Evolutionary conservation across 2,888 invertebrate genomes (phyloP), one percentile per base, ranked within the genome.

Genomic region (Chorisops tibialis): DNA sequence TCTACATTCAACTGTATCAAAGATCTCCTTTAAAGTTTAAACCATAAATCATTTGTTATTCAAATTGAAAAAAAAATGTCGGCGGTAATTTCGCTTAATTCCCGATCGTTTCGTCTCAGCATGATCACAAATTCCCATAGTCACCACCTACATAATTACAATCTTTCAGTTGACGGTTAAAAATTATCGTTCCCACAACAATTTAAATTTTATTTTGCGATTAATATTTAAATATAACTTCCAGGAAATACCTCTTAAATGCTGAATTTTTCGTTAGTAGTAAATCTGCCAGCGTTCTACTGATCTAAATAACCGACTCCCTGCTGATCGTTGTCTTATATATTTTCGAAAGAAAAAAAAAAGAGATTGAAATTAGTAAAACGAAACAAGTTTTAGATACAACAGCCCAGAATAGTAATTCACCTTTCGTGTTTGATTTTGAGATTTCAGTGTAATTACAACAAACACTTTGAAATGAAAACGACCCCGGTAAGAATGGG

Each of bases 391-490:
- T 22, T 22, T 48, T n/a, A n/a, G 48, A 21, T 11, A 12, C 45
- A n/a, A 5, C 14, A 6, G 41, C 9, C 16, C 45, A 21, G 54
- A 41, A 54, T 45, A 43, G 45, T 45, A 45, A 56, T 56, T 56
- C 56, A 56, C 56, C 56, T 56, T 56, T 56, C 56, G 56, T 56
- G 56, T 56, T 56, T 45, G 19, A 56, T 56, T 56, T 56, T 56
- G 56, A 56, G 43, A 45, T 56, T 56, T 30, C 16, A 45, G 56
- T 56, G 30, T 35, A 37, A 56, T 56, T 30, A 24, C 43, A 16
- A 18, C 21, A 30, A 9, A 30, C 30, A 30, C 9, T n/a, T n/a
- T n/a, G n/a, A n/a, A n/a, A n/a, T n/a, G n/a, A n/a, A n/a, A n/a
- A n/a, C n/a, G n/a, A n/a, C n/a, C n/a, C n/a, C n/a, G n/a, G n/a